Evolutionary conservation across 2,797 vertebrate genomes (phyloP).

Genomic region (Antennarius maculatus): DNA sequence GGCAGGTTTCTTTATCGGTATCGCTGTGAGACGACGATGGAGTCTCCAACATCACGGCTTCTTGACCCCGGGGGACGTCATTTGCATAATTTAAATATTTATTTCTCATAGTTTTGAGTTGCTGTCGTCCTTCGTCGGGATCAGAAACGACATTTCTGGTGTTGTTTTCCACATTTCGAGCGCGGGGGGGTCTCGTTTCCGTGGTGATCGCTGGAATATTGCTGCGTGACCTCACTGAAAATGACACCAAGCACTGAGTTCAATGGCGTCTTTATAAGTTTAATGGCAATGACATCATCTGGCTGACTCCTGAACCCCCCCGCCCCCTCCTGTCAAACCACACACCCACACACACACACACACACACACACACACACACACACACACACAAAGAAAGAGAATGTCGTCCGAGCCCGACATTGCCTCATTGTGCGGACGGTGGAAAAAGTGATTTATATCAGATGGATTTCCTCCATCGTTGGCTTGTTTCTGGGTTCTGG

Average conservation of each 20-base stretch:
- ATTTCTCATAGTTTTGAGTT: too few species aligned
- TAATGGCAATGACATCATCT: conserved; percentile 80
- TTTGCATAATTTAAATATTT: too few species aligned
- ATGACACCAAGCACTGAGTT: conserved; percentile 63
- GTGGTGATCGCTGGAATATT: conserved; percentile 49
- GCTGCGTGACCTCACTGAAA: conserved; percentile 66
- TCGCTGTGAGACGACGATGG: too few species aligned
- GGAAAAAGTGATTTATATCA: conserved; percentile 72
- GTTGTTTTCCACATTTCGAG: conserved; percentile 24
- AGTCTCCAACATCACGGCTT: too few species aligned
- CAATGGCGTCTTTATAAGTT: conserved; percentile 76
- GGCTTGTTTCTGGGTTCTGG: conserved; percentile 33
- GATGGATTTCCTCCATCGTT: conserved; percentile 49
- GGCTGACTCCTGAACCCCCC: conserved; percentile 51
- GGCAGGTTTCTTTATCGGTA: too few species aligned
- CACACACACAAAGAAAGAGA: conserved; percentile 55
- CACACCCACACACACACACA: conserved; percentile 40
- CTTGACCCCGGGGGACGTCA: too few species aligned
- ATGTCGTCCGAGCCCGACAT: conserved; percentile 56
- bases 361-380: conserved; percentile 45
- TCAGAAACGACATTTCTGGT: background rate
- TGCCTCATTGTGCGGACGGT: conserved; percentile 70
- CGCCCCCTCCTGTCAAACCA: conserved; percentile 10
- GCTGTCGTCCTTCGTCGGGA: background rate
- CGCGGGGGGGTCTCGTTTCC: conserved; percentile 30